Base-by-base conservation (phyloP, 2,113 vertebrate genomes). In the Myiopsitta monachus region DNA sequence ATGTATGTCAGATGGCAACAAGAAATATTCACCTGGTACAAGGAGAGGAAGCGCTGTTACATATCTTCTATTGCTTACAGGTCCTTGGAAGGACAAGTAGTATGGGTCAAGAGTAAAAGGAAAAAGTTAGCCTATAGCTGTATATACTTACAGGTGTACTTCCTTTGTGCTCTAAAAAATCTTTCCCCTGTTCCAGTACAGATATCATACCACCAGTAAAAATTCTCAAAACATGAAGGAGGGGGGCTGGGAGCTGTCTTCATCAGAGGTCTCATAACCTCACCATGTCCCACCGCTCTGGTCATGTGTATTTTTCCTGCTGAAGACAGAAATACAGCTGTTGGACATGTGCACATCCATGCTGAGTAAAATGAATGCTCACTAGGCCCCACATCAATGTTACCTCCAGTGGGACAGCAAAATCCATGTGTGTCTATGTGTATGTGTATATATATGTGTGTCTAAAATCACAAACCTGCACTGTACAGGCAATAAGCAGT, bases 11-110 rank as follows among this genome's bases (percentile, higher is more conserved):
- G 72, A 38, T 43, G 51, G 21, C 31, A 90, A 85, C 15, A 36
- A 75, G 16, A 1, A 9, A 5, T 62, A 39, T 80, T 96, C 94
- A 94, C 90, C 95, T 95, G 76, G 63, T 41, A 93, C 43, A 95
- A 86, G 83, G 85, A 93, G 51, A 94, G 39, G 67, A 95, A 83
- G 36, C 51, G 44, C 55, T 61, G 76, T 95, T 92, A 96, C 3
- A 1, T 41, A 70, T 68, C 24, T 44, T 76, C 28, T 66, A 17
- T 38, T 59, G 41, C 27, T 59, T 74, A 70, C 9, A 70, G 19
- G 41, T 44, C 5, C 41, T 51, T 59, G 17, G 59, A 63, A 51
- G 21, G 38, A 11, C 59, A 74, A 27, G 30, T 59, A 51, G 6
- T 83, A 44, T 11, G 31, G 52, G 28, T 83, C 30, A 94, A 73